Evolutionary conservation across 1,140 invertebrate genomes (phyloP).

Genomic region (Drosophila oshimai): DNA sequence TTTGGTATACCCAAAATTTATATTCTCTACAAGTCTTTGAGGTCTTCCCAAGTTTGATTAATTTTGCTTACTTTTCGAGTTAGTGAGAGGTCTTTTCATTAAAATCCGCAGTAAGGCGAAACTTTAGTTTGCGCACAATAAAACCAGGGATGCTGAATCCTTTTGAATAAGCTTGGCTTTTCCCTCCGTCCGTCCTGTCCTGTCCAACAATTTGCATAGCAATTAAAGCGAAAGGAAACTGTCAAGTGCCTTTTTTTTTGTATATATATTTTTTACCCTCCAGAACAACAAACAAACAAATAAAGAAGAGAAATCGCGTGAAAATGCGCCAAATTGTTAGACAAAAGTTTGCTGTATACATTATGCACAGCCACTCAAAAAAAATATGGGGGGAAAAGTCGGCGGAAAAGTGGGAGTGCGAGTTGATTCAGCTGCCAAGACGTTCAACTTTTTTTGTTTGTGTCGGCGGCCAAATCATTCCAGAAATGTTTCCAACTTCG

Average conservation of each 20-base stretch:
- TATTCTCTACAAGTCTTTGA: too few relatives aligned
- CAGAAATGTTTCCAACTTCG: slow-evolving; percentile 46
- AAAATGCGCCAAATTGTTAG: slow-evolving; percentile 79
- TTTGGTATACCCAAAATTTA: too few relatives aligned
- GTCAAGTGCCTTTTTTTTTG: slow-evolving; percentile 52
- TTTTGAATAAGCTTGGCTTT: background rate
- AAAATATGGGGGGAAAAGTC: background rate
- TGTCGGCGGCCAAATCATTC: slow-evolving; percentile 60
- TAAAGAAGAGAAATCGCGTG: slow-evolving; percentile 57
- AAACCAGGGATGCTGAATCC: background rate
- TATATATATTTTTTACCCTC: background rate
- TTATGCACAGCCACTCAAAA: slow-evolving; percentile 50
- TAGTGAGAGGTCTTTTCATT: background rate
- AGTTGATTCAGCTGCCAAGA: slow-evolving; percentile 15
- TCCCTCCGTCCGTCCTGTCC: background rate
- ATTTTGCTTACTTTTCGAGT: background rate
- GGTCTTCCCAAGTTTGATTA: too few relatives aligned
- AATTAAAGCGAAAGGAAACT: slow-evolving; percentile 60
- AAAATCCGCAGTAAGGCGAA: background rate
- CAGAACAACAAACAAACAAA: slow-evolving; percentile 50
- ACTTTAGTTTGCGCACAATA: background rate
- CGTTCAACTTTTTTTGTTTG: slow-evolving; percentile 29
- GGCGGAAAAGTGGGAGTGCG: background rate
- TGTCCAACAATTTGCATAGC: slow-evolving; percentile 64
- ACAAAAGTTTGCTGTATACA: slow-evolving; percentile 60